A percentile compares a stretch with the other conserved stretches of the same genome.
Evolutionary conservation across 2,888 invertebrate species (phyloP).

Genomic region (Synergus umbraculus): DNA sequence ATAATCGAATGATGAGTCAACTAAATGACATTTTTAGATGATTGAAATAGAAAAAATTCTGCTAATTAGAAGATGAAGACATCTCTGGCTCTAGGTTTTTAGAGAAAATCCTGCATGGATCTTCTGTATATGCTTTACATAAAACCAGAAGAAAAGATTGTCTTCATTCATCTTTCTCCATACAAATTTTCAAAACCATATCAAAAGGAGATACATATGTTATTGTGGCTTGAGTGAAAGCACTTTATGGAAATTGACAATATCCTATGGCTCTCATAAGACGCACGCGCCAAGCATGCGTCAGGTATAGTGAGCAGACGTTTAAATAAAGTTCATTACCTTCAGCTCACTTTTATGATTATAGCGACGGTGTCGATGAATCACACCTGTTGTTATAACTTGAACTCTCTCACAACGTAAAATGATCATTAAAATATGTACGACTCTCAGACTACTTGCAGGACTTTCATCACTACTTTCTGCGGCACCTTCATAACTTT

Average conservation of each 20-base stretch:
- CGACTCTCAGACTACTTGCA: background rate
- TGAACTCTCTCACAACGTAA: background rate
- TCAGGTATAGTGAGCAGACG: slow-evolving; percentile 59
- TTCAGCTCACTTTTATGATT: slow-evolving; percentile 44
- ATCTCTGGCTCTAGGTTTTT: too few species aligned
- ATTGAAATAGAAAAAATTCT: too few species aligned
- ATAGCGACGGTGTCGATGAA: slow-evolving; percentile 14
- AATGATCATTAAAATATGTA: slow-evolving; percentile 10
- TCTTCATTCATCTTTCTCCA: background rate
- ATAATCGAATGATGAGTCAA: background rate
- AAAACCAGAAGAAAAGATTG: background rate
- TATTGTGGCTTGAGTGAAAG: slow-evolving; percentile 2
- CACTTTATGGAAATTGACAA: background rate
- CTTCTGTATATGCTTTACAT: too few species aligned
- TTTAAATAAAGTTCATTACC: slow-evolving; percentile 68
- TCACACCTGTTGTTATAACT: slow-evolving; percentile 26
- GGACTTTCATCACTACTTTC: background rate
- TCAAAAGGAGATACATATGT: background rate
- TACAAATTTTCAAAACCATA: background rate
- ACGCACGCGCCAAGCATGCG: slow-evolving; percentile 63
- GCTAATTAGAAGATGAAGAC: too few species aligned
- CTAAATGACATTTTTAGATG: background rate
- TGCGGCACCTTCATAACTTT: background rate
- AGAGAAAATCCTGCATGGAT: too few species aligned
- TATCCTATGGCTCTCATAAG: slow-evolving; percentile 43